phyloP scores from a whole-genome alignment of 2,888 invertebrate species.

The Allolobophora icterica region DNA sequence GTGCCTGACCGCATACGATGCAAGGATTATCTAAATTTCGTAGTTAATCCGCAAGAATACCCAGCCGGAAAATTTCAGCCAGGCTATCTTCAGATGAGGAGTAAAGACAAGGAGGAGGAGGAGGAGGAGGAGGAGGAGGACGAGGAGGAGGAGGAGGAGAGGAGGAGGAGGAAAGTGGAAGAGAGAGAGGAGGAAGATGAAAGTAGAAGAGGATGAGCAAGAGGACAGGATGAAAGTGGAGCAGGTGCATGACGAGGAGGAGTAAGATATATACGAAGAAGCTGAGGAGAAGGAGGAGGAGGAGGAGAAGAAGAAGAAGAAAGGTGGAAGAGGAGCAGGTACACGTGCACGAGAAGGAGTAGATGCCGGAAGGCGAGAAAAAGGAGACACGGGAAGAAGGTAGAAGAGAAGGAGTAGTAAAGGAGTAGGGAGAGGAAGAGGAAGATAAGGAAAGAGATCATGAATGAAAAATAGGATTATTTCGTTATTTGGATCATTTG shows the following conservation, averaged over 20 bases:
- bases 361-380: no score
- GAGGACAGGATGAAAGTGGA: no score
- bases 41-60: not conserved
- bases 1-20: not conserved
- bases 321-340: not conserved
- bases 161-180: no score
- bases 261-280: no score
- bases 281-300: not conserved
- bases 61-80: not conserved
- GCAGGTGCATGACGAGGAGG: not conserved
- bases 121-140: no score
- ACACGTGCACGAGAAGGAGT: not conserved
- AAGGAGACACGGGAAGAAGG: not conserved
- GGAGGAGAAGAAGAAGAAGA: not conserved
- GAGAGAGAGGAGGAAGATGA: no score
- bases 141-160: no score
- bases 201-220: no score
- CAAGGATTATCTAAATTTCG: not conserved
- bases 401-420: not conserved
- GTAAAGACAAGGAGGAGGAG: not conserved
- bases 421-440: no score
- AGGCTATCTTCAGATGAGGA: not conserved
- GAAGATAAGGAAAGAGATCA: not conserved
- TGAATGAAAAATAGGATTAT: not conserved
- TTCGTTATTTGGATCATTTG: not conserved